Evolutionary conservation across 2,888 invertebrate genomes (phyloP).

Genomic region (Sinohyriopsis cumingii): DNA sequence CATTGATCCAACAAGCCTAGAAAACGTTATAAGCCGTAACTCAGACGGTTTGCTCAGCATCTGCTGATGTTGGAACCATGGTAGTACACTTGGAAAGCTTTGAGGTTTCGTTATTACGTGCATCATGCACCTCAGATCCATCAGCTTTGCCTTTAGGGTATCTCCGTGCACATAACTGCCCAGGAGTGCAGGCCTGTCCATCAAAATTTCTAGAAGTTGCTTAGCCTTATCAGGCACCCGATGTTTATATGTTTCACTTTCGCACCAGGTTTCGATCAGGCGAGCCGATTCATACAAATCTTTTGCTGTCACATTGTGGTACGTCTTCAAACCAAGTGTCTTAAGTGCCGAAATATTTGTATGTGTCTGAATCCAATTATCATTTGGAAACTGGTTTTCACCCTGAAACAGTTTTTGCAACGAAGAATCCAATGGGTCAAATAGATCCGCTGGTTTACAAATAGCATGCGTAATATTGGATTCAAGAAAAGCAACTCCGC

Average conservation of each 20-base stretch:
- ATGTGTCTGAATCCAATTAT: not conserved
- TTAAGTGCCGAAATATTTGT: not conserved
- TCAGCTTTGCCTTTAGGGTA: not conserved
- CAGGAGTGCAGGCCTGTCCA: too few relatives aligned
- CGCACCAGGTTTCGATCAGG: slow-evolving; percentile 3
- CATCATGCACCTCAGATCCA: slow-evolving; percentile 7
- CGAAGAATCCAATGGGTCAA: slow-evolving; percentile 14
- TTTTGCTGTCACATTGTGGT: slow-evolving; percentile 3
- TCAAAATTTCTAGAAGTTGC: not conserved
- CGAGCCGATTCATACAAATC: slow-evolving; percentile 16
- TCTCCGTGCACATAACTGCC: too few relatives aligned
- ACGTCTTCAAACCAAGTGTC: slow-evolving; percentile 19
- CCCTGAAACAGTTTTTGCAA: slow-evolving; percentile 10
- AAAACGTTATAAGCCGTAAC: slow-evolving; percentile 5
- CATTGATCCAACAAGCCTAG: slow-evolving; percentile 16
- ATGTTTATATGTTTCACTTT: not conserved
- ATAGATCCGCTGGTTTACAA: slow-evolving; percentile 17
- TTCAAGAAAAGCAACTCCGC: slow-evolving; percentile 9
- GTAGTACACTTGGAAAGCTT: slow-evolving; percentile 4
- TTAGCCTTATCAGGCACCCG: not conserved
- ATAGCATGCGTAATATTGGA: not conserved
- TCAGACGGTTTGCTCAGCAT: slow-evolving; percentile 13
- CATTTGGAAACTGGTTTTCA: slow-evolving; percentile 17
- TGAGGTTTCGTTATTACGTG: not conserved
- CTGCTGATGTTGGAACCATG: slow-evolving; percentile 6